phyloP scores from a whole-genome alignment of 2,797 vertebrate species.

The Pelodytes ibericus region DNA sequence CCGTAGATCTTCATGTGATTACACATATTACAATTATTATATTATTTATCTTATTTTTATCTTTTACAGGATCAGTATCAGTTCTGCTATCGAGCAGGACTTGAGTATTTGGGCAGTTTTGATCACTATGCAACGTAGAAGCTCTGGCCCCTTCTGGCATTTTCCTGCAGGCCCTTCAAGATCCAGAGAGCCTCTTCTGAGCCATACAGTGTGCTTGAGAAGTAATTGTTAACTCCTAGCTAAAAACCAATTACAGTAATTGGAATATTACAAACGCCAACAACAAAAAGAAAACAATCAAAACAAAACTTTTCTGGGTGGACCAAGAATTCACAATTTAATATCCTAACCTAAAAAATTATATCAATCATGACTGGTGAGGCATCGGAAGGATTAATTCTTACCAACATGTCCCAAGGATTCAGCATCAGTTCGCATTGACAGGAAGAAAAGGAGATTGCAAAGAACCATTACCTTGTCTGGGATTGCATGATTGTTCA shows the following conservation, averaged over 20 bases:
- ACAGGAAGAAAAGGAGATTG: conserved; percentile 79
- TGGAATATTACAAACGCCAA: conserved; percentile 85
- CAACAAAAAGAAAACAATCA: neutral
- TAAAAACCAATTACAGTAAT: conserved; percentile 88
- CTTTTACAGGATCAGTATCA: conserved; percentile 94
- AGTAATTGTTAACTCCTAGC: conserved; percentile 98
- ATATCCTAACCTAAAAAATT: conserved; percentile 77
- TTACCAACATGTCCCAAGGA: conserved; percentile 85
- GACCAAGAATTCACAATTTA: conserved; percentile 92
- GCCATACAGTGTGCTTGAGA: conserved; percentile 98
- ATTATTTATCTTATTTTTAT: neutral
- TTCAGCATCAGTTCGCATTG: conserved; percentile 79
- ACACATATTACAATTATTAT: neutral
- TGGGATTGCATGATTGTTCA: conserved; percentile 74
- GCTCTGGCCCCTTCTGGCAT: conserved; percentile 78
- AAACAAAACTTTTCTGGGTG: conserved; percentile 82
- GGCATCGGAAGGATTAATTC: conserved; percentile 79
- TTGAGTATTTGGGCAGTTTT: conserved; percentile 99
- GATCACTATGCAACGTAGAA: conserved; percentile 99
- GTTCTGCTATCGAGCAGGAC: conserved; percentile 97
- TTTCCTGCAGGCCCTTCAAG: conserved; percentile 86
- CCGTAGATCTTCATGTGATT: too few species aligned
- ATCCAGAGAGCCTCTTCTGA: conserved; percentile 97
- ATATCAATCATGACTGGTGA: conserved; percentile 87
- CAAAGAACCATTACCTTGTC: conserved; percentile 79